These are phyloP conservation scores for Hesperophylax magnus DNA, from an alignment of 1,140 invertebrate genomes.

Conservation along the genomic window DNA sequence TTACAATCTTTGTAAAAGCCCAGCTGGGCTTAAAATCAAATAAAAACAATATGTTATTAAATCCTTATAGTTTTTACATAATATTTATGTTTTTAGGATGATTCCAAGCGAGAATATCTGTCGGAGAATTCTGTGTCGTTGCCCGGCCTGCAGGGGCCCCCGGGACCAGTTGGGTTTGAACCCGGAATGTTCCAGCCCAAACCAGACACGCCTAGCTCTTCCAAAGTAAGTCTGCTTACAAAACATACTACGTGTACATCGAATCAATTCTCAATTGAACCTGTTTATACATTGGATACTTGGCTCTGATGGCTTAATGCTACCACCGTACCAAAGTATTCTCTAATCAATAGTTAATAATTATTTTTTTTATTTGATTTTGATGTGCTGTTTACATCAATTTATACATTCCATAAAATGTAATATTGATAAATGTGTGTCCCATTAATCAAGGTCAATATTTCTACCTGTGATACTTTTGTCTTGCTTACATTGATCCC, in stretches of 20 bases:
- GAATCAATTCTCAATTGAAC: background rate
- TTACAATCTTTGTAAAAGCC: too few species aligned
- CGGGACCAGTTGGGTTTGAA: conserved; percentile 82
- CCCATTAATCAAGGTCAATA: too few species aligned
- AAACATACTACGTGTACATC: background rate
- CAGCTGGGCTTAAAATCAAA: too few species aligned
- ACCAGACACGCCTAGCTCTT: conserved; percentile 65
- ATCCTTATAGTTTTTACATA: background rate
- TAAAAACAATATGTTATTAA: background rate
- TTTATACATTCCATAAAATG: too few species aligned
- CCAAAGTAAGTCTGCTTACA: conserved; percentile 68
- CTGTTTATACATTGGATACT: background rate
- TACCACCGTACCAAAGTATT: too few species aligned
- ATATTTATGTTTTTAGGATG: conserved; percentile 59
- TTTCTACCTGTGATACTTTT: too few species aligned
- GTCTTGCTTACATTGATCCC: too few species aligned
- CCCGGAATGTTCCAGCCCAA: conserved; percentile 83
- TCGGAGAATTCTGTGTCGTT: conserved; percentile 83
- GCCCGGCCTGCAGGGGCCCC: conserved; percentile 77
- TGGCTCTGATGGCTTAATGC: background rate
- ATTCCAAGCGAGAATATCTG: conserved; percentile 79
- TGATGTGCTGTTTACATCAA: too few species aligned
- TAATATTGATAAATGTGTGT: too few species aligned
- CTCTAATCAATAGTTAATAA: too few species aligned
- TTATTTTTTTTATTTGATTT: too few species aligned